Conservation (phyloP, 2,888 invertebrate genomes). For the Listrodromus nycthemerus region DNA sequence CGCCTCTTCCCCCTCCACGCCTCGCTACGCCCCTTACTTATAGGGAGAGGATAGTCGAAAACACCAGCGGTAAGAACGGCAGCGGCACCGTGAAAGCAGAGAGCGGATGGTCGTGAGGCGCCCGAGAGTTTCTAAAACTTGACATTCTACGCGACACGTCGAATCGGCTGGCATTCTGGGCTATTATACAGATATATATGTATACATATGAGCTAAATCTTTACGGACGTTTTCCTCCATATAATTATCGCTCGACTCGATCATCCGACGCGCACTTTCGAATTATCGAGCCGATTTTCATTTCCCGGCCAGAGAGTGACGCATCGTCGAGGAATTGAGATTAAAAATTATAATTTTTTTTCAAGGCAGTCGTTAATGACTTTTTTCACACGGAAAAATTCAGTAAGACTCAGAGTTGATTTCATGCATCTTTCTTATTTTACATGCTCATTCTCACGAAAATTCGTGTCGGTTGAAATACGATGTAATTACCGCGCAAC, state of each 20-base stretch:
- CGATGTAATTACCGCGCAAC: neutral
- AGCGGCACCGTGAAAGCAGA: slow-evolving; percentile 41
- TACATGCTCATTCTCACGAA: neutral
- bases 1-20: neutral
- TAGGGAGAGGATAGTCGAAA: slow-evolving; percentile 5
- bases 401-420: no score
- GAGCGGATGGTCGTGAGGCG: slow-evolving; percentile 57
- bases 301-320: neutral
- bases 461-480: neutral
- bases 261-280: slow-evolving; percentile 39
- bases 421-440: no score
- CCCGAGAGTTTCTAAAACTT: slow-evolving; percentile 71
- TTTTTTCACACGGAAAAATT: no score
- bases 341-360: no score
- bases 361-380: no score
- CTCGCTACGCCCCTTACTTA: neutral
- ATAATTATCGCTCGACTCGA: neutral
- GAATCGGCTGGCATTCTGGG: slow-evolving; percentile 15
- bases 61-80: slow-evolving; percentile 28
- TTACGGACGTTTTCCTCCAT: slow-evolving; percentile 22
- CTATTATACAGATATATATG: neutral
- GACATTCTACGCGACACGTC: slow-evolving; percentile 66
- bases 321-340: neutral
- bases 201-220: no score
- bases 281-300: slow-evolving; percentile 38